Evolutionary conservation across 1,140 invertebrate species (phyloP).

Genomic region (Ceratina japonica): DNA sequence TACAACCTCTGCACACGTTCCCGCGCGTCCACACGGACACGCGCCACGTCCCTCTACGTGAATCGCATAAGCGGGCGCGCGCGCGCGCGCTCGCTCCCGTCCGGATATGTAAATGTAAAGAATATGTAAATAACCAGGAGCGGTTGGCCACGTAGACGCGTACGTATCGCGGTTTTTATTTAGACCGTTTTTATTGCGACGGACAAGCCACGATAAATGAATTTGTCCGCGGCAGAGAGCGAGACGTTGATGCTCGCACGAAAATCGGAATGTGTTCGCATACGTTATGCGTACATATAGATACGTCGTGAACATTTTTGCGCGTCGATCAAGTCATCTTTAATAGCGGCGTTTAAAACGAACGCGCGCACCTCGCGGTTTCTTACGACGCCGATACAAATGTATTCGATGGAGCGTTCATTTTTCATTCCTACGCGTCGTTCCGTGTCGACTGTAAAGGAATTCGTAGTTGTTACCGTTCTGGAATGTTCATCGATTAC

Average conservation of each 20-base stretch:
- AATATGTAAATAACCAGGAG: slow-evolving; percentile 51
- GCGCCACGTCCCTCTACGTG: slow-evolving; percentile 8
- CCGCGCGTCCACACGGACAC: slow-evolving; percentile 18
- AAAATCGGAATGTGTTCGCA: slow-evolving; percentile 7
- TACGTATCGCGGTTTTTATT: slow-evolving; percentile 38
- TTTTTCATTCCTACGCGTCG: background rate
- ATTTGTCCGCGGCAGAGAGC: slow-evolving; percentile 30
- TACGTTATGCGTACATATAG: too few relatives aligned
- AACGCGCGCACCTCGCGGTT: background rate
- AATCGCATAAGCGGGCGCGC: background rate
- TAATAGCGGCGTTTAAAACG: background rate
- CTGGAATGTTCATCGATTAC: background rate
- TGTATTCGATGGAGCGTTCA: background rate
- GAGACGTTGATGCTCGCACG: background rate
- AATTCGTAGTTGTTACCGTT: background rate
- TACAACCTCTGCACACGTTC: background rate
- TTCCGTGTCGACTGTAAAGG: too few relatives aligned
- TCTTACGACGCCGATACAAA: background rate
- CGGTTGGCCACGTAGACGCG: slow-evolving; percentile 39
- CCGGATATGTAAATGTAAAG: slow-evolving; percentile 49
- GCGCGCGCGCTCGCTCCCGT: too few relatives aligned
- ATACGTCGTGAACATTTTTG: too few relatives aligned
- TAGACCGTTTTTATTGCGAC: slow-evolving; percentile 5
- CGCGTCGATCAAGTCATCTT: slow-evolving; percentile 11
- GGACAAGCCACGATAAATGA: slow-evolving; percentile 27